Evolutionary conservation across 2,797 vertebrate genomes (phyloP), one percentile per base, ranked within the genome.

Genomic region (Cuculus canorus): DNA sequence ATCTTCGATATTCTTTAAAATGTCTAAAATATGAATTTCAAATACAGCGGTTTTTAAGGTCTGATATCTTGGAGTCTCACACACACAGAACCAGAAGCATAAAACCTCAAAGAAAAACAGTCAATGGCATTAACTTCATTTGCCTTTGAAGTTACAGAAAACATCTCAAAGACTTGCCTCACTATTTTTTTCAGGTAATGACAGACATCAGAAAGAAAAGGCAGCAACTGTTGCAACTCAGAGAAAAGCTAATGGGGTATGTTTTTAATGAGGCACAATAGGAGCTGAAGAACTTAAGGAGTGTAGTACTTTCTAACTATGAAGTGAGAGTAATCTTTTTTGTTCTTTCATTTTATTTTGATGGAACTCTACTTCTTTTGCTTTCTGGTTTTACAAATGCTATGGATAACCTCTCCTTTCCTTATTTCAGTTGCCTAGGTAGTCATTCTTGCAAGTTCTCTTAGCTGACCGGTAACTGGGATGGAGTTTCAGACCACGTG

Each of bases 201-300:
- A 59, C 91, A 92, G 72, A 95, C 69, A 97, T 98, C 19, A 97
- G 97, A 70, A 97, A 93, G 94, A 98, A 98, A 95, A 98, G 95
- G 70, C 93, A 88, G 77, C 96, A 13, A 76, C 95, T 99, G 81
- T 41, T 98, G 68, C 97, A 98, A 80, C 92, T 98, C 92, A 98
- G 97, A 93, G 96, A 97, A 69, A 97, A 98, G 89, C 84, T 98
- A 22, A 97, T 97, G 80, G 35, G 93, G 98, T 99, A 97, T 93
- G 98, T 96, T 86, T 64, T 66, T 59, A 54, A 77, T 0, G 5
- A 52, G 23, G 69, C 18, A 48, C 28, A 72, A 0, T 27, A 57
- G 79, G 16, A 66, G 37, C 54, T 68, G 66, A 88, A 71, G 50
- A 90, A 64, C 45, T 39, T 59, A 12, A 52, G 43, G 24, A 92